Evolutionary conservation across 2,113 vertebrate species (phyloP), one percentile per base, ranked within the genome.

Genomic region (Dipodomys stephensi): DNA sequence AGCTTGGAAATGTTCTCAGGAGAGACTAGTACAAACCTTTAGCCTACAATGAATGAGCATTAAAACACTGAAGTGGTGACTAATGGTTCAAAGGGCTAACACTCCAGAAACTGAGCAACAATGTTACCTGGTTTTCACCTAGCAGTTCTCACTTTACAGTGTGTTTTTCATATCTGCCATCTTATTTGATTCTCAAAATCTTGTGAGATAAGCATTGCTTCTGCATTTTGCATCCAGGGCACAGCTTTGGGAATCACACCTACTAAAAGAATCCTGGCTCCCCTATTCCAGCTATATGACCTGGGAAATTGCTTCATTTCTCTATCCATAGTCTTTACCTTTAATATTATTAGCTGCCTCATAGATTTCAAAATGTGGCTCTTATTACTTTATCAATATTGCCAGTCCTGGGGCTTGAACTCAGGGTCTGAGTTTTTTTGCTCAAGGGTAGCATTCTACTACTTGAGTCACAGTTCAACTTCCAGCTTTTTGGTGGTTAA

Each of bases 151-250:
- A 87, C 32, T 90, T 64, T 44, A 87, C 23, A 65, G 13, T 92
- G 77, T 93, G 13, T 20, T 93, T 92, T 94, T 90, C 64, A 78
- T 65, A 86, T 74, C 39, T 86, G 7, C 18, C 22, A 72, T 65
- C 44, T 96, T 83, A 95, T 62, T 80, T 86, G 88, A 71, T 77
- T 96, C 12, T 92, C 27, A 93, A 53, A 86, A 79, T 86, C 65
- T 72, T 78, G 16, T 35, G 27, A 94, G 27, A 92, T 65, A 86
- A 86, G 18, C 23, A 83, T 67, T 87, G 7, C 9, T 62, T 87
- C 74, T n/a, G 39, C 10, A 44, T 64, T 94, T 95, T 83, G 2
- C 27, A 86, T 32, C 25, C 8, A 80, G 23, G 12, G 7, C 22
- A 87, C 12, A 88, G 65, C 18, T 39, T 93, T 94, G 79, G 32